phyloP scores from a whole-genome alignment of 2,888 invertebrate genomes.

The Elgonia sp. region DNA sequence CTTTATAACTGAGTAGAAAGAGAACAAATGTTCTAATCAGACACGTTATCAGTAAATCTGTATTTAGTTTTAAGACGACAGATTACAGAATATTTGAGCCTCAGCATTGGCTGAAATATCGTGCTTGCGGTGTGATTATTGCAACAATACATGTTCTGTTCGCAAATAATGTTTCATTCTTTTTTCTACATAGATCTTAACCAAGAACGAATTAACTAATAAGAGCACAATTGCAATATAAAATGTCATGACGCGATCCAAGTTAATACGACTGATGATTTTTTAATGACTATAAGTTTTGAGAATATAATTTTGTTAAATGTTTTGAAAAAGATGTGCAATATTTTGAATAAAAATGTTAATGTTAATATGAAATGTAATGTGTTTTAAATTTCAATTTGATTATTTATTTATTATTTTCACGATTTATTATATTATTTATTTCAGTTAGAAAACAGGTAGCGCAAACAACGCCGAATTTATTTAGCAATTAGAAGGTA shows the following conservation, averaged over 20 bases:
- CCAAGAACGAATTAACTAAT: slow-evolving; percentile 47
- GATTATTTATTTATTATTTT: too few species aligned
- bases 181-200: slow-evolving; percentile 49
- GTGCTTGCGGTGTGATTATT: slow-evolving; percentile 44
- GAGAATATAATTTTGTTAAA: too few species aligned
- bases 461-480: too few species aligned
- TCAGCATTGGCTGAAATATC: slow-evolving; percentile 51
- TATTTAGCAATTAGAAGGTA: too few species aligned
- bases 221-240: slow-evolving; percentile 51
- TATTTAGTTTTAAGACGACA: slow-evolving; percentile 26
- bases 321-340: too few species aligned
- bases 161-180: slow-evolving; percentile 56
- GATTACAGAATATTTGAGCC: slow-evolving; percentile 32
- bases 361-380: too few species aligned
- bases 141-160: slow-evolving; percentile 36
- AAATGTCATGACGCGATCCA: slow-evolving; percentile 36
- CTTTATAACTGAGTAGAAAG: background rate
- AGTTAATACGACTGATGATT: slow-evolving; percentile 25
- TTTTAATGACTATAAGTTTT: too few species aligned
- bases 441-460: too few species aligned
- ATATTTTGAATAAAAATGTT: background rate
- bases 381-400: too few species aligned
- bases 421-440: too few species aligned
- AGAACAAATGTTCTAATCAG: background rate
- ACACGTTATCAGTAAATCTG: slow-evolving; percentile 13